phyloP scores from a whole-genome alignment of 2,888 invertebrate species.

The Drosophila cognata region DNA sequence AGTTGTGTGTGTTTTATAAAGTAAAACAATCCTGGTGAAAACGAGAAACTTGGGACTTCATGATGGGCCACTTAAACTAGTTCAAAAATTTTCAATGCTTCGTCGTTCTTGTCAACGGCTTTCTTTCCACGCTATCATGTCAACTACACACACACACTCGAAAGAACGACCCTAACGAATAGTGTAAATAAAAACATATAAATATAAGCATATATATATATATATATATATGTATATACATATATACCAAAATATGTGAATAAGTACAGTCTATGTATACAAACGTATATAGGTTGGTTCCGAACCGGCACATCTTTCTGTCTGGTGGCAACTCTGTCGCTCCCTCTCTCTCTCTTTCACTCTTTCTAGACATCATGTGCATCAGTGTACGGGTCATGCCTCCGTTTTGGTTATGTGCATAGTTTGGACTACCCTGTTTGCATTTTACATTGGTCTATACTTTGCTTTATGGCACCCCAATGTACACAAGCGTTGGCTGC shows the following conservation, averaged over 20 bases:
- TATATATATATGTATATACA: constrained; percentile 32
- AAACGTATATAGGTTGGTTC: constrained; percentile 22
- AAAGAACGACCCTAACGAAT: constrained; percentile 51
- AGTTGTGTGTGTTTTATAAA: constrained; percentile 71
- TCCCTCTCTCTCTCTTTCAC: background rate
- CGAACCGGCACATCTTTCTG: constrained; percentile 21
- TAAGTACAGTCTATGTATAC: constrained; percentile 25
- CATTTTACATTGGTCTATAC: constrained; percentile 79
- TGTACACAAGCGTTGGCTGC: constrained; percentile 49
- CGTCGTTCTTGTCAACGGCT: constrained; percentile 68
- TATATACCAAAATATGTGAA: constrained; percentile 48
- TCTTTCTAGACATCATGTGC: constrained; percentile 19
- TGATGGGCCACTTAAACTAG: constrained; percentile 81
- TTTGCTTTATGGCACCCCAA: constrained; percentile 80
- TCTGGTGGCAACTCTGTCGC: constrained; percentile 19
- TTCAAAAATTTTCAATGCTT: constrained; percentile 77
- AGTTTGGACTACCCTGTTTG: constrained; percentile 66
- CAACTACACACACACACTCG: constrained; percentile 51
- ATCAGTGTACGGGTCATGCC: constrained; percentile 49
- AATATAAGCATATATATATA: constrained; percentile 19
- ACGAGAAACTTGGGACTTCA: constrained; percentile 80
- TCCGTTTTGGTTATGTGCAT: constrained; percentile 73
- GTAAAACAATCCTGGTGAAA: constrained; percentile 81
- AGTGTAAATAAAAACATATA: constrained; percentile 75
- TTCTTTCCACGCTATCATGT: constrained; percentile 70